phyloP scores from a whole-genome alignment of 2,113 vertebrate genomes.

The Maccullochella peelii region DNA sequence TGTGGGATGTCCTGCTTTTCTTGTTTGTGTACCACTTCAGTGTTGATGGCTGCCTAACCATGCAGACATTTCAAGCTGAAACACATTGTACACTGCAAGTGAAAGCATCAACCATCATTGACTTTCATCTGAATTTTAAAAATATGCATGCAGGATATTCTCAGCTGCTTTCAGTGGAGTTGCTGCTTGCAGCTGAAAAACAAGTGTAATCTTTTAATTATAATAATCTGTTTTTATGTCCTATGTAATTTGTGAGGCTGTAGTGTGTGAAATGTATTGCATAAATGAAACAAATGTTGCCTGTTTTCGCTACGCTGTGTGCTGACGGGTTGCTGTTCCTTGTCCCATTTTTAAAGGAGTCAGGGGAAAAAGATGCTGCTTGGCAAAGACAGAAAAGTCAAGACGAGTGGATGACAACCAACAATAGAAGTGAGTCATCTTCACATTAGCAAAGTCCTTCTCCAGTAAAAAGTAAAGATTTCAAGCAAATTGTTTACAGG shows the following conservation, averaged over 20 bases:
- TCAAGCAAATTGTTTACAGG: neutral
- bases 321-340: neutral
- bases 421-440: neutral
- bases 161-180: too few species aligned
- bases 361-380: neutral
- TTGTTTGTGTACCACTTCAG: too few species aligned
- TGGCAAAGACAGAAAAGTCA: neutral
- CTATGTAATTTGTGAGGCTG: neutral
- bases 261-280: neutral
- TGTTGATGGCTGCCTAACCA: too few species aligned
- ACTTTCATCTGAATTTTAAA: too few species aligned
- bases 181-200: too few species aligned
- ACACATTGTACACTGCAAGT: too few species aligned
- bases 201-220: neutral
- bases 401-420: neutral
- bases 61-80: too few species aligned
- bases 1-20: too few species aligned
- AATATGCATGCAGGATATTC: too few species aligned
- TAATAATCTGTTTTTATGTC: neutral
- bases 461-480: neutral
- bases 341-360: conserved; percentile 13
- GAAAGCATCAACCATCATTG: too few species aligned
- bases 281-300: neutral
- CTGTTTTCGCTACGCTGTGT: neutral
- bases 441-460: neutral